A percentile compares a stretch with the other conserved stretches of the same genome.
Conservation (phyloP, 2,113 vertebrate genomes). For the Cyanocitta stelleri region DNA sequence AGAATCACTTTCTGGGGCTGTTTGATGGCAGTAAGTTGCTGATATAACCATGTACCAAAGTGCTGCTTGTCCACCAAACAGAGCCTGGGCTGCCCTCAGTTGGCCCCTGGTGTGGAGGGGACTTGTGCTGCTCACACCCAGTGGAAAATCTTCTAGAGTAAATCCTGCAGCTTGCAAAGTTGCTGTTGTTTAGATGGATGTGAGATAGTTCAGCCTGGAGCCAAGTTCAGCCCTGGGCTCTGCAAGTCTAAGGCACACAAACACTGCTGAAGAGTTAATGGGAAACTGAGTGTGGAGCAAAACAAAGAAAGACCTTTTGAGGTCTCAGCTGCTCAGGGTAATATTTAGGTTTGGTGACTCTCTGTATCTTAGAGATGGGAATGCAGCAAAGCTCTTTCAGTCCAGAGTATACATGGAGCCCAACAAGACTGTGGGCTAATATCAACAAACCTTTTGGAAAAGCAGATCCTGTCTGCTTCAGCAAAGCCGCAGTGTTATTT, state of each 20-base stretch:
- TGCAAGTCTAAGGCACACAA: not conserved
- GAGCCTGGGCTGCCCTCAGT: not conserved
- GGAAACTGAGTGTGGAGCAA: constrained; percentile 32
- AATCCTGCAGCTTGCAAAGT: not conserved
- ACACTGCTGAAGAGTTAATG: constrained; percentile 28
- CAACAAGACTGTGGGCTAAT: constrained; percentile 49
- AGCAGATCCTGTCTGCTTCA: constrained; percentile 54
- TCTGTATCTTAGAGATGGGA: constrained; percentile 60
- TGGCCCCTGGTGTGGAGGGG: not conserved
- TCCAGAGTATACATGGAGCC: constrained; percentile 56
- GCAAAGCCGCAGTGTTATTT: constrained; percentile 54
- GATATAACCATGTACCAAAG: rapidly evolving
- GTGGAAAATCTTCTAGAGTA: not conserved
- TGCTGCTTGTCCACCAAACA: not conserved
- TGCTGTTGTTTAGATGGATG: constrained; percentile 9
- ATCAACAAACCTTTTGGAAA: constrained; percentile 67
- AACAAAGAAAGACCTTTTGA: constrained; percentile 39
- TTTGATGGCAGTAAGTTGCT: not conserved
- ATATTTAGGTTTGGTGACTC: constrained; percentile 65
- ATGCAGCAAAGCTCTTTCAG: constrained; percentile 56
- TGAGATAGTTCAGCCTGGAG: constrained; percentile 15
- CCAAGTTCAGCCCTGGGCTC: not conserved
- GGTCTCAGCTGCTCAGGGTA: constrained; percentile 54
- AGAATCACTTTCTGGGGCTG: not conserved
- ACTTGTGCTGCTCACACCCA: not conserved